phyloP scores from a whole-genome alignment of 2,113 vertebrate species.

The Pomatorhinus ruficollis region DNA sequence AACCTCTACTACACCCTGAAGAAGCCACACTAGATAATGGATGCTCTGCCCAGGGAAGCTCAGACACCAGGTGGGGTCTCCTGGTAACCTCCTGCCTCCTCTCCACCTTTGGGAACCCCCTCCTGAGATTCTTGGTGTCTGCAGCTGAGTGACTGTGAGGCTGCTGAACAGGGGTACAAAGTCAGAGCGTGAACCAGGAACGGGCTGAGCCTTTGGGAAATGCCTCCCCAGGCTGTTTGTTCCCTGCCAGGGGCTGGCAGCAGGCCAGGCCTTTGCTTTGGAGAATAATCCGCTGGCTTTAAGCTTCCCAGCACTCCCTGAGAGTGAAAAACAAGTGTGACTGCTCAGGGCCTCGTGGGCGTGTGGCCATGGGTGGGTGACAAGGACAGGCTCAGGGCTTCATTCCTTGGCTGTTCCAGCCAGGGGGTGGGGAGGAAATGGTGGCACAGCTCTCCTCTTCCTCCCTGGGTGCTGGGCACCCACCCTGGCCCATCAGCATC shows the following conservation, averaged over 20 bases:
- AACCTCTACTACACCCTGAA: too few species aligned
- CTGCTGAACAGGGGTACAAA: neutral
- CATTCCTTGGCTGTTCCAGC: neutral
- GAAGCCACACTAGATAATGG: neutral
- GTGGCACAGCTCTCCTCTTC: neutral
- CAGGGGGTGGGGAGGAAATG: accelerated
- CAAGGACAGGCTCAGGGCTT: neutral
- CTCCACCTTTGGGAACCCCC: neutral
- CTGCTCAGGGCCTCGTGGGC: neutral
- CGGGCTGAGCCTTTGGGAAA: neutral
- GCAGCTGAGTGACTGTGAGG: neutral
- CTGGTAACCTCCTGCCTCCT: neutral
- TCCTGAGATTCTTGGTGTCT: neutral
- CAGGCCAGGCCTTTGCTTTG: neutral
- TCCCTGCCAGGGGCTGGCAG: neutral
- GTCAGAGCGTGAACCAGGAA: neutral
- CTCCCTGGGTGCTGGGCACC: neutral
- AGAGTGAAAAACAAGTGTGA: neutral
- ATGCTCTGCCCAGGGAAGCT: neutral
- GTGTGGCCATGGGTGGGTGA: neutral
- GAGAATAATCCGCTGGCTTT: slow-evolving; percentile 7
- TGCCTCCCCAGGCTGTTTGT: neutral
- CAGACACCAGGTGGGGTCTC: neutral
- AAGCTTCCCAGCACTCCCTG: neutral
- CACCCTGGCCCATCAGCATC: neutral